Percentiles rank a stretch among this genome's conserved stretches.
Evolutionary conservation across 2,113 vertebrate genomes (phyloP).

Genomic region (Channa argus): DNA sequence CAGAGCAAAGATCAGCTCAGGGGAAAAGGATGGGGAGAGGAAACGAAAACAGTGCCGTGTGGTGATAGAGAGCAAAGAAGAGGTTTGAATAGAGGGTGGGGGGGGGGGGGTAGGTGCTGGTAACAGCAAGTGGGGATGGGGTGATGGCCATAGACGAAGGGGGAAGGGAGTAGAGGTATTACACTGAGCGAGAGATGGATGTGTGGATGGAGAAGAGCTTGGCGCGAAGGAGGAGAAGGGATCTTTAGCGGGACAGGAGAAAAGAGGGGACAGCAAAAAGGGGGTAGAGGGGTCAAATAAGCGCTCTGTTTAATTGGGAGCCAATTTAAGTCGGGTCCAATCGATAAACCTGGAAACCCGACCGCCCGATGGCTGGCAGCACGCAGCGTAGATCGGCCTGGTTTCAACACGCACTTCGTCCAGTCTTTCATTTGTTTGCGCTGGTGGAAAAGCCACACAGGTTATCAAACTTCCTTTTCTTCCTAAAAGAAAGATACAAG

Average conservation of each 20-base stretch:
- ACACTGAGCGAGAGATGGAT: slow-evolving; percentile 74
- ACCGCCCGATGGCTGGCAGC: slow-evolving; percentile 58
- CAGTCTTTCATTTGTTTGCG: slow-evolving; percentile 1
- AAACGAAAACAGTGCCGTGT: slow-evolving; percentile 17
- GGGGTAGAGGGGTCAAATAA: slow-evolving; percentile 78
- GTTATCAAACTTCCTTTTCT: background rate
- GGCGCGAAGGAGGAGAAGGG: slow-evolving; percentile 28
- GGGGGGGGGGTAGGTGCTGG: slow-evolving; percentile 50
- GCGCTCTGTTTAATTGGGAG: slow-evolving; percentile 82
- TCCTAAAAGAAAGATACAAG: background rate
- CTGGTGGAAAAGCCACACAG: background rate
- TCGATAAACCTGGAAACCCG: slow-evolving; percentile 79
- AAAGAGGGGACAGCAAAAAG: slow-evolving; percentile 61
- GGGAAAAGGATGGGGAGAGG: slow-evolving; percentile 36
- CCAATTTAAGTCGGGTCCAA: slow-evolving; percentile 81
- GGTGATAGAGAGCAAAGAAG: slow-evolving; percentile 48
- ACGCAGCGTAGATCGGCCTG: slow-evolving; percentile 46
- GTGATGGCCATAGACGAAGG: slow-evolving; percentile 63
- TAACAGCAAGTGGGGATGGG: slow-evolving; percentile 56
- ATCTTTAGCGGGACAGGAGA: slow-evolving; percentile 72
- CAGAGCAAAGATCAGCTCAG: slow-evolving; percentile 54
- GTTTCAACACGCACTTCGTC: background rate
- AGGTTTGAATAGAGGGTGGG: slow-evolving; percentile 56
- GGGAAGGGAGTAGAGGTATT: slow-evolving; percentile 76
- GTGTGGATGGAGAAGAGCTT: slow-evolving; percentile 65